Conservation (phyloP, 2,797 vertebrate genomes). For the Karalla daura region DNA sequence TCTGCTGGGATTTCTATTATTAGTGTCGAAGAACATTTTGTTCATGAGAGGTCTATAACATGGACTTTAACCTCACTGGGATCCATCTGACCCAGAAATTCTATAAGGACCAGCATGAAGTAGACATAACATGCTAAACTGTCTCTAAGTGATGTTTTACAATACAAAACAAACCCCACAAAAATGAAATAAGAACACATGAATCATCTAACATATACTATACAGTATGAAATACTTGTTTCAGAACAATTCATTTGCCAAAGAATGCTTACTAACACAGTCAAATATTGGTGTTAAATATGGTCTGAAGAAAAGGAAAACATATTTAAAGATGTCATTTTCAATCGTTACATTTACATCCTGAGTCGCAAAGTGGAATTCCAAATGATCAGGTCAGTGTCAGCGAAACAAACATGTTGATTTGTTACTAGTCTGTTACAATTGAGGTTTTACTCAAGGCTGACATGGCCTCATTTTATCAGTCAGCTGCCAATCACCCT, state of each 20-base stretch:
- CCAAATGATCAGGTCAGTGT: not conserved
- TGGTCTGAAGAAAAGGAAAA: not conserved
- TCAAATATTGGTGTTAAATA: not conserved
- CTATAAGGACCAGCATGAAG: not conserved
- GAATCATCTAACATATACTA: not conserved
- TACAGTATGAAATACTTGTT: not conserved
- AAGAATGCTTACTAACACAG: not conserved
- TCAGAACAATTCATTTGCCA: not conserved
- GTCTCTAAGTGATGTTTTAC: not conserved
- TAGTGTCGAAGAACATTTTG: not conserved
- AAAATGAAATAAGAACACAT: not conserved
- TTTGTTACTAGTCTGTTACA: constrained; percentile 7
- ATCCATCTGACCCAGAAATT: not conserved
- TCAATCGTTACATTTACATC: not conserved
- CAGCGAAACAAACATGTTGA: not conserved
- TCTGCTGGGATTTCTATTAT: not conserved
- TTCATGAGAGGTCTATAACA: not conserved
- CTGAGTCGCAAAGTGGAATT: not conserved
- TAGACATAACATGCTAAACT: not conserved
- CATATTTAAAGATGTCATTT: not conserved
- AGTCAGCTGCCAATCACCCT: constrained; percentile 27
- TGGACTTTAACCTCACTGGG: not conserved
- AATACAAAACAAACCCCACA: not conserved
- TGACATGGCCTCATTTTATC: too few relatives aligned
- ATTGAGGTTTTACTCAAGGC: too few relatives aligned